Evolutionary conservation across 2,888 invertebrate genomes (phyloP).

Genomic region (Blastobasis adustella): DNA sequence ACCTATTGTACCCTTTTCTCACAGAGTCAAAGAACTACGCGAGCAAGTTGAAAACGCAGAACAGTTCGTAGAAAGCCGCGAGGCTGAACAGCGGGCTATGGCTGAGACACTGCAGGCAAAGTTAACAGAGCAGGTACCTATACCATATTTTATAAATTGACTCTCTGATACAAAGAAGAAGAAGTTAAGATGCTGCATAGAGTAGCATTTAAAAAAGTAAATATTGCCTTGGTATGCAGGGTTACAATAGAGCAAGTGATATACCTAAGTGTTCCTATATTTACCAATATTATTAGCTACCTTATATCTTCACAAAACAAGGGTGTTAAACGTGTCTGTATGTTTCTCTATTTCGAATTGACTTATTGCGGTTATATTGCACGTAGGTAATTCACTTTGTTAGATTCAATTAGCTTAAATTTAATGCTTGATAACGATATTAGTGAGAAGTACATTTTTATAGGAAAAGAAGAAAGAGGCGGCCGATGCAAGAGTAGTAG

Average conservation of each 20-base stretch:
- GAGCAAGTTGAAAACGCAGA: conserved; percentile 42
- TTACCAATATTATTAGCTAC: too few species aligned
- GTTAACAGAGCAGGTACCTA: conserved; percentile 54
- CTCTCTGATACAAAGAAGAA: background rate
- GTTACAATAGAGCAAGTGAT: background rate
- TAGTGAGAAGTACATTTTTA: conserved; percentile 2
- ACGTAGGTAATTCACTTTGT: conserved; percentile 8
- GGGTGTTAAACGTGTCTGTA: background rate
- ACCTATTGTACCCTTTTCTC: background rate
- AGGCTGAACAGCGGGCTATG: conserved; percentile 31
- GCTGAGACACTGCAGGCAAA: conserved; percentile 46
- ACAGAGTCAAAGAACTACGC: conserved; percentile 55
- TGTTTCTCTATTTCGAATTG: background rate
- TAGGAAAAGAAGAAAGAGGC: conserved; percentile 40
- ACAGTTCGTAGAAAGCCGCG: conserved; percentile 23
- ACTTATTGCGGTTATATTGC: too few species aligned
- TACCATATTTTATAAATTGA: conserved; percentile 13
- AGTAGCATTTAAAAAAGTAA: background rate
- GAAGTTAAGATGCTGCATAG: background rate
- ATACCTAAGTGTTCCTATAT: too few species aligned
- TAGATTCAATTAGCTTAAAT: conserved; percentile 10
- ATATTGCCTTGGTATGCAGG: background rate
- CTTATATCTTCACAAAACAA: background rate
- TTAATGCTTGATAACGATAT: background rate
- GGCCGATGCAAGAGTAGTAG: conserved; percentile 27